These are phyloP conservation scores for Leucoraja ocellata DNA, from an alignment of 2,797 vertebrate genomes.

Conservation along the genomic window DNA sequence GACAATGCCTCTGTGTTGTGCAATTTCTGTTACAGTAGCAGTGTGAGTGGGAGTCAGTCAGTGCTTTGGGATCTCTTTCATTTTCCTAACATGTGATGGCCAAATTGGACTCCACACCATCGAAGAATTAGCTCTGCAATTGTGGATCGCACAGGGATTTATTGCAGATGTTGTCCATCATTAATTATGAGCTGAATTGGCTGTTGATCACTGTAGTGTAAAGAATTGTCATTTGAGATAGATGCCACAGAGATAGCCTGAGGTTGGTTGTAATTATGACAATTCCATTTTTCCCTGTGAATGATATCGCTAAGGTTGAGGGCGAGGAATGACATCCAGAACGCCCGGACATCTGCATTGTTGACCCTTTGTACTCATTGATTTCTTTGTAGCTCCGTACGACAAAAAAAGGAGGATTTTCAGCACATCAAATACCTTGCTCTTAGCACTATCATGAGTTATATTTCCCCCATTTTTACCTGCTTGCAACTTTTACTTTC, in stretches of 20 bases:
- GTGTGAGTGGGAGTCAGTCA: background rate
- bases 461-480: no score
- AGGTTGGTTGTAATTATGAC: background rate
- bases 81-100: background rate
- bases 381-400: background rate
- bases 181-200: background rate
- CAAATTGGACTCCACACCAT: background rate
- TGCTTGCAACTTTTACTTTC: no score
- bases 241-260: background rate
- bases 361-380: background rate
- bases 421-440: no score
- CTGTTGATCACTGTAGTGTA: background rate
- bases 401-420: no score
- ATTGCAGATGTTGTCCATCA: constrained; percentile 22
- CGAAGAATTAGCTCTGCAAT: background rate
- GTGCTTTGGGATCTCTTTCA: background rate
- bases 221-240: background rate
- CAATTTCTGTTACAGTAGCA: background rate
- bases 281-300: background rate
- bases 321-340: background rate
- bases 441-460: no score
- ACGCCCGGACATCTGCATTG: background rate
- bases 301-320: background rate
- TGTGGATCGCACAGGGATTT: background rate
- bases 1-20: background rate